Percentiles rank a stretch among this genome's conserved stretches.
These are phyloP conservation scores for Pammene aurita DNA, from an alignment of 2,888 invertebrate species.

Conservation along the genomic window DNA sequence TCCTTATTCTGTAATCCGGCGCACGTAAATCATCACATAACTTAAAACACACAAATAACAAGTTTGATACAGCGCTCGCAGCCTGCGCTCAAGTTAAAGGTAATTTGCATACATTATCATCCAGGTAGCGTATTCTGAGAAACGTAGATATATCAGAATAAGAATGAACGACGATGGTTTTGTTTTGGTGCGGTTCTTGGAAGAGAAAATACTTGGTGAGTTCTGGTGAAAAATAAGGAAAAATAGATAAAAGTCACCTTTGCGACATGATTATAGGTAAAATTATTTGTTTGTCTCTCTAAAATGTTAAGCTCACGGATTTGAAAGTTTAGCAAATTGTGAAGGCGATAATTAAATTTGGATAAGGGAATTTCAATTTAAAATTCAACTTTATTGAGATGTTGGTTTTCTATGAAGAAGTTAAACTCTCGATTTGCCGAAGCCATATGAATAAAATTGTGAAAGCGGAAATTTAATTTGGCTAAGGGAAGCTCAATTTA, in stretches of 20 bases:
- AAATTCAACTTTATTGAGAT: no score
- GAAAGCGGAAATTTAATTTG: no score
- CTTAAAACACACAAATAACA: conserved; percentile 82
- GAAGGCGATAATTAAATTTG: neutral
- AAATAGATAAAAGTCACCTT: neutral
- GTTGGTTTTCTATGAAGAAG: no score
- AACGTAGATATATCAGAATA: conserved; percentile 1
- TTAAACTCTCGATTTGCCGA: no score
- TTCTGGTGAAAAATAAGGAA: neutral
- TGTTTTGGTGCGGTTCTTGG: neutral
- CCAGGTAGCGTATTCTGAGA: conserved; percentile 64
- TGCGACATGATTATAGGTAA: neutral
- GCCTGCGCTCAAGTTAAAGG: conserved; percentile 68
- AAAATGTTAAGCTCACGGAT: neutral
- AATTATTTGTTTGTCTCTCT: neutral
- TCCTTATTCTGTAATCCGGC: conserved; percentile 56
- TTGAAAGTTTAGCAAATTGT: neutral
- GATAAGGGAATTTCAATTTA: no score
- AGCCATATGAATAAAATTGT: no score
- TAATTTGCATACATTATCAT: conserved; percentile 83
- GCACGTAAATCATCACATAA: conserved; percentile 73
- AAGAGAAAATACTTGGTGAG: neutral
- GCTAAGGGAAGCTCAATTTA: no score
- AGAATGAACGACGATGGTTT: neutral
- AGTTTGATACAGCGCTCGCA: conserved; percentile 77